A percentile compares a stretch with the other conserved stretches of the same genome.
These are phyloP conservation scores for Lophotriccus pileatus DNA, from an alignment of 2,797 vertebrate genomes.

Conservation along the genomic window DNA sequence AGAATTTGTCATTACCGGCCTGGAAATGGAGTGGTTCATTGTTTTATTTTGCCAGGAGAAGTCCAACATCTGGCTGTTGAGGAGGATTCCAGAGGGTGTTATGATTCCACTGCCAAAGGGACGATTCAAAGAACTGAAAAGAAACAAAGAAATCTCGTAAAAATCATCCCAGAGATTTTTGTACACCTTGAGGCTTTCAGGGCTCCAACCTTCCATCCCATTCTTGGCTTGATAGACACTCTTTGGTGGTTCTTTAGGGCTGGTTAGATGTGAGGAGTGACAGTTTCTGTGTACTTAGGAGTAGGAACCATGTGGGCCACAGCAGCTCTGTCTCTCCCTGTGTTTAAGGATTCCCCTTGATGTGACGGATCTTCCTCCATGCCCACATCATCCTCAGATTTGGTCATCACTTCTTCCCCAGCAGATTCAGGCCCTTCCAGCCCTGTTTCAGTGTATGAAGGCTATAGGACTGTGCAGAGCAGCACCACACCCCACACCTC, in stretches of 20 bases:
- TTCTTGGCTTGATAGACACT: background rate
- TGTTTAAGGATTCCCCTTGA: background rate
- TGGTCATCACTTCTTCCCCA: background rate
- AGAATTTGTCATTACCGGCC: conserved; percentile 63
- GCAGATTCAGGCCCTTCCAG: background rate
- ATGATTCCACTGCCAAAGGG: conserved; percentile 95
- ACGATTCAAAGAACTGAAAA: conserved; percentile 89
- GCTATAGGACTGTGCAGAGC: background rate
- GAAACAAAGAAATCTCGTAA: background rate
- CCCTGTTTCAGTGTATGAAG: background rate
- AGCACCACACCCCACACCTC: background rate
- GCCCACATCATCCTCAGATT: background rate
- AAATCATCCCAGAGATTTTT: background rate
- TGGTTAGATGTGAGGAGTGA: background rate
- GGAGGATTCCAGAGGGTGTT: conserved; percentile 90
- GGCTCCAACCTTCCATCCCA: background rate
- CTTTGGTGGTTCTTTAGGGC: background rate
- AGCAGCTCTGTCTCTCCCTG: background rate
- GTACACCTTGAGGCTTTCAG: background rate
- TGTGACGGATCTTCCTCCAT: background rate
- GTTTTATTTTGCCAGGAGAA: conserved; percentile 95
- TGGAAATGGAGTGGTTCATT: conserved; percentile 67
- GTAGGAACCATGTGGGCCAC: accelerated
- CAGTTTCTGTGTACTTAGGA: background rate
- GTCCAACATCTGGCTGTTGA: conserved; percentile 97